Conservation (phyloP, 1,140 invertebrate genomes). For the Hyphantria cunea region DNA sequence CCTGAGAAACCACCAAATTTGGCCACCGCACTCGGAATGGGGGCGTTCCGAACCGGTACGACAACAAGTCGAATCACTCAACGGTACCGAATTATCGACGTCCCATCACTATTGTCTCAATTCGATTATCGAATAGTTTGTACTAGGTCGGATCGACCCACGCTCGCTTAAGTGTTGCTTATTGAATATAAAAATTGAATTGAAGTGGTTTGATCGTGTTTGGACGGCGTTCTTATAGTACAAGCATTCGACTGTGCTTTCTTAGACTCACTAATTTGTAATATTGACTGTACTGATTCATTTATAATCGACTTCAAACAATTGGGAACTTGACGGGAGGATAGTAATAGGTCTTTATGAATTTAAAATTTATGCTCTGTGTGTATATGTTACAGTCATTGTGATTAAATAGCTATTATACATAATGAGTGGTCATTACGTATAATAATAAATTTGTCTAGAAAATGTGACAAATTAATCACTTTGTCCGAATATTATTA, state of each 20-base stretch:
- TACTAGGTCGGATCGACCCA: neutral
- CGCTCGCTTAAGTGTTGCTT: neutral
- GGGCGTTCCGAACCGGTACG: slow-evolving; percentile 27
- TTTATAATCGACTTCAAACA: too few relatives aligned
- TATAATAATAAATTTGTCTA: too few relatives aligned
- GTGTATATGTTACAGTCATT: too few relatives aligned
- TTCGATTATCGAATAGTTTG: neutral
- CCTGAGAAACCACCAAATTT: neutral
- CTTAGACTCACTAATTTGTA: too few relatives aligned
- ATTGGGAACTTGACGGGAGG: too few relatives aligned
- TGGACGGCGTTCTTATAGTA: neutral
- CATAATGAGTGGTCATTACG: too few relatives aligned
- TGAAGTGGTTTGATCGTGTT: neutral
- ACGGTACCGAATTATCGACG: slow-evolving; percentile 28
- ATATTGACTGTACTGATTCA: too few relatives aligned
- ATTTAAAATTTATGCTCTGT: too few relatives aligned
- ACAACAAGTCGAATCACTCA: slow-evolving; percentile 30
- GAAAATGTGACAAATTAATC: too few relatives aligned
- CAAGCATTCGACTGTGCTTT: neutral
- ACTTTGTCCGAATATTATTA: too few relatives aligned
- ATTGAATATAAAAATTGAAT: neutral
- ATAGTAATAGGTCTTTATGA: too few relatives aligned
- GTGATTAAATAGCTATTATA: too few relatives aligned
- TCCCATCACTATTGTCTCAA: slow-evolving; percentile 31
- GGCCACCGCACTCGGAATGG: slow-evolving; percentile 17